Evolutionary conservation across 2,888 invertebrate genomes (phyloP), one percentile per base, ranked within the genome.

Genomic region (Glaucopsyche alexis): DNA sequence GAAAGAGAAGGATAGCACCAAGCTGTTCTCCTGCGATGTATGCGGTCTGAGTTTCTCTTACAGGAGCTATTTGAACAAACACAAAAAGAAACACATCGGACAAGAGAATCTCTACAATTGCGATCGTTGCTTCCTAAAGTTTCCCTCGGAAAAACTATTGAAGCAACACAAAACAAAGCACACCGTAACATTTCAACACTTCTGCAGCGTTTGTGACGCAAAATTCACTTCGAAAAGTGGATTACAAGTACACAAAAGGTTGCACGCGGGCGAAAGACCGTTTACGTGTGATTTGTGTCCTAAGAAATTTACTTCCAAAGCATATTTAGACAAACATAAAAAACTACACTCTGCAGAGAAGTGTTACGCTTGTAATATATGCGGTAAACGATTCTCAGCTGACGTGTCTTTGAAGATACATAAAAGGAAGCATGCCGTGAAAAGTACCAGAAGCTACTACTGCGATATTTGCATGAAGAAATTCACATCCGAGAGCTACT

Each of bases 81-180:
- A 69, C 49, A 69, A 29, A 14, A 47, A 42, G 7, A 47, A 13
- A 7, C 69, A 69, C 49, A 16, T 11, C 4, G 49, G 47, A 11
- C 29, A 38, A 29, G 69, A 16, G 8, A 16, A 29, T 9, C 19
- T 8, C 13, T 29, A 19, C 49, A n/a, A 16, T 19, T 67, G 67
- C 14, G 45, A 45, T 14, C 13, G 42, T 5, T 67, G 67, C 45
- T 45, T 8, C 16, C 19, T 45, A 0, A 16, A 67, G 45, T 67
- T 67, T 19, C 45, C 67, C 45, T 19, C 67, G 2, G 11, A 45
- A 2, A 45, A 13, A 19, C 47, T 13, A 19, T 19, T 67, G 11
- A 67, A 67, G 13, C 42, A 45, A 19, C 67, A 67, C 67, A 47
- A 67, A 45, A 67, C 42, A 16, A 67, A 42, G 3, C 67, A 67